Percentiles rank a stretch among this genome's conserved stretches.
phyloP scores from a whole-genome alignment of 2,797 vertebrate species.

The Naso thynnoides region DNA sequence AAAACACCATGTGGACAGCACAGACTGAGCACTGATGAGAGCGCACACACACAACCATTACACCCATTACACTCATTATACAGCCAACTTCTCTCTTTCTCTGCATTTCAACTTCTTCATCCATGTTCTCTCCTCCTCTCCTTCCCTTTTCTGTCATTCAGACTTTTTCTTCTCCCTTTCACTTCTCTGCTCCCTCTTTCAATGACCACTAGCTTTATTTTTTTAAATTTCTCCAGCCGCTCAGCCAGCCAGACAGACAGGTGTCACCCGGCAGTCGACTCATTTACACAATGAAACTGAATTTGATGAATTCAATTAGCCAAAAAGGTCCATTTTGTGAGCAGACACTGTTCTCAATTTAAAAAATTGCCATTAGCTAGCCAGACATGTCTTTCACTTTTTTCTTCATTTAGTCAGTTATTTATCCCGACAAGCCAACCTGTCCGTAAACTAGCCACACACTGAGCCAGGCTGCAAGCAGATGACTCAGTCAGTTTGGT shows the following conservation, averaged over 20 bases:
- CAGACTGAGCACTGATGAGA: constrained; percentile 42
- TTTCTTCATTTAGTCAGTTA: neutral
- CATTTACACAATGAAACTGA: constrained; percentile 20
- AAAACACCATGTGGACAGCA: constrained; percentile 66
- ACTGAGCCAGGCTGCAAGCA: constrained; percentile 8
- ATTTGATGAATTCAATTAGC: constrained; percentile 30
- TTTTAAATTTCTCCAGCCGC: constrained; percentile 4
- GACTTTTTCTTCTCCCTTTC: neutral
- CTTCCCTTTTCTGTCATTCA: constrained; percentile 8
- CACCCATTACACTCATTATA: constrained; percentile 25
- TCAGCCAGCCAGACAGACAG: constrained; percentile 15
- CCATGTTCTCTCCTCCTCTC: neutral
- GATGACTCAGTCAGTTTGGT: constrained; percentile 33
- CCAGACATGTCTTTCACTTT: neutral
- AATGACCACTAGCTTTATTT: constrained; percentile 9
- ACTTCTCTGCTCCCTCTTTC: constrained; percentile 25
- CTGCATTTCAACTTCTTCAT: constrained; percentile 11
- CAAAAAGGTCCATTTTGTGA: constrained; percentile 16
- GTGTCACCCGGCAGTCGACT: constrained; percentile 15
- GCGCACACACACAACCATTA: constrained; percentile 41
- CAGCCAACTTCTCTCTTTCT: constrained; percentile 41
- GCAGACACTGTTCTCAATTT: neutral
- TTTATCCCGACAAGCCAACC: neutral
- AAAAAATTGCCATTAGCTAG: constrained; percentile 7
- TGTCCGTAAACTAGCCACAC: constrained; percentile 11